Evolutionary conservation across 2,113 vertebrate species (phyloP).

Genomic region (Hippocampus barbouri): DNA sequence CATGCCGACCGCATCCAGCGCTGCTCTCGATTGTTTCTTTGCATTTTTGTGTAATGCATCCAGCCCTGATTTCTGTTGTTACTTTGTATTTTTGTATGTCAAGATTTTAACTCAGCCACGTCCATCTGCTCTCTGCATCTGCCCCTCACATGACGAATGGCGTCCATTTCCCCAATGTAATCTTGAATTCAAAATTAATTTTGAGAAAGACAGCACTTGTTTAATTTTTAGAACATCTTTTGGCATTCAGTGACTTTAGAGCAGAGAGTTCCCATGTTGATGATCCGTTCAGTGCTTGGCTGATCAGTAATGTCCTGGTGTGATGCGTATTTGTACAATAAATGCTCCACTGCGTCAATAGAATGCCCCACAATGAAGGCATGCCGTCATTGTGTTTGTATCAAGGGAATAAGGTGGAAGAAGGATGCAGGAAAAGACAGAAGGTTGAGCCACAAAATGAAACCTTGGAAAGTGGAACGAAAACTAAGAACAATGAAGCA

Average conservation of each 20-base stretch:
- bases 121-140: too few species aligned
- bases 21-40: too few species aligned
- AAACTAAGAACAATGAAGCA: background rate
- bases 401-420: background rate
- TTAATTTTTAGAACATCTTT: background rate
- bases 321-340: background rate
- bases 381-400: background rate
- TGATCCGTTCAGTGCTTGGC: background rate
- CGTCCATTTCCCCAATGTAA: too few species aligned
- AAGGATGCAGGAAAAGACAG: background rate
- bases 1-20: too few species aligned
- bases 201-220: background rate
- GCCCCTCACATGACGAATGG: too few species aligned
- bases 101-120: too few species aligned
- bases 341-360: background rate
- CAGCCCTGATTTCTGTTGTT: too few species aligned
- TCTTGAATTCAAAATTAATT: background rate
- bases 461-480: background rate
- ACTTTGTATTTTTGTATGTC: too few species aligned
- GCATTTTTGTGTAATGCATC: too few species aligned
- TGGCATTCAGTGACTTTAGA: background rate
- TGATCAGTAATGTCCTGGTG: background rate
- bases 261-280: background rate
- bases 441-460: background rate
- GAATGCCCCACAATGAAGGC: background rate